Conservation (phyloP, 2,888 invertebrate genomes). For the Bellardia bayeri region DNA sequence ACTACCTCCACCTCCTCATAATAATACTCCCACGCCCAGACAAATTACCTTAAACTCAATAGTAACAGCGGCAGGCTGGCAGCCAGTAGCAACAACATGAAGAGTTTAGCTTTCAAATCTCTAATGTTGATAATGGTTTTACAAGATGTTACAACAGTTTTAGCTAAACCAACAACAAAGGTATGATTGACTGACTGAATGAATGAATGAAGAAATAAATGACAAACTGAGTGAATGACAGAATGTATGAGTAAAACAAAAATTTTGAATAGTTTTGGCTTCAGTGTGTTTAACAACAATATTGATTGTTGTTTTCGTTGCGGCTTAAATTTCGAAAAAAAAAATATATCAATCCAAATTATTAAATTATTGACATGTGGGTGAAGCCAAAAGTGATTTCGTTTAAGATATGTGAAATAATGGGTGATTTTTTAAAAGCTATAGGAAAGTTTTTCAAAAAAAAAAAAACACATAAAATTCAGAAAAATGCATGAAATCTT, state of each 20-base stretch:
- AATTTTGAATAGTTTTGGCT: constrained; percentile 2
- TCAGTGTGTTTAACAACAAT: constrained; percentile 19
- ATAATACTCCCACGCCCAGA: not conserved
- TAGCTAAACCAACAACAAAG: constrained; percentile 58
- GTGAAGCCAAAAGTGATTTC: constrained; percentile 17
- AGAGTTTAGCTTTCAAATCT: constrained; percentile 59
- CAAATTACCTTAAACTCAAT: constrained; percentile 10
- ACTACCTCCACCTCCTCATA: not conserved
- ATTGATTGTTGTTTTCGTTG: constrained; percentile 19
- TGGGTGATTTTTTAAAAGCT: too few relatives aligned
- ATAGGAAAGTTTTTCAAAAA: too few relatives aligned
- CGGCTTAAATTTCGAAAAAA: not conserved
- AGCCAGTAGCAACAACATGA: constrained; percentile 52
- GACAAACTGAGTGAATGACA: not conserved
- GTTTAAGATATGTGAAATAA: not conserved
- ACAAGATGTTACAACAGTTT: constrained; percentile 65
- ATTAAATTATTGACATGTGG: not conserved
- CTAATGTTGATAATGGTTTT: constrained; percentile 66
- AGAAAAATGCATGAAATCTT: too few relatives aligned
- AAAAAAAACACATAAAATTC: too few relatives aligned
- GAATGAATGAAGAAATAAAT: not conserved
- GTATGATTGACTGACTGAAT: constrained; percentile 25
- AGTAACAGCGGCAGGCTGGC: constrained; percentile 13
- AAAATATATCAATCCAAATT: constrained; percentile 26
- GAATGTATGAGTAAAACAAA: not conserved